A percentile compares a stretch with the other conserved stretches of the same genome.
These are phyloP conservation scores for Stegodyphus mimosarum DNA, from an alignment of 1,140 invertebrate genomes.

Conservation along the genomic window DNA sequence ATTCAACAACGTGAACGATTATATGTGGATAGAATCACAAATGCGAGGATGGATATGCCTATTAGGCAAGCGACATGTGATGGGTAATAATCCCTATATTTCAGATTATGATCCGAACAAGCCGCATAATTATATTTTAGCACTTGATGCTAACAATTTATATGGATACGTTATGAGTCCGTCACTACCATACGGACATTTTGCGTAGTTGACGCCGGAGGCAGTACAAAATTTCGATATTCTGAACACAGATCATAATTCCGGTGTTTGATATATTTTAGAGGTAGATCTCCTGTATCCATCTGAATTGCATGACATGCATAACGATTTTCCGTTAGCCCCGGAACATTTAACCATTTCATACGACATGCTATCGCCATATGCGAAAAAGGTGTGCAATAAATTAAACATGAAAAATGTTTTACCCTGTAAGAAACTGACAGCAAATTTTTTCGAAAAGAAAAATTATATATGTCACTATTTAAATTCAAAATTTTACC, in stretches of 20 bases:
- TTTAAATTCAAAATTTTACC: conserved; percentile 68
- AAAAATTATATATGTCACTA: conserved; percentile 71
- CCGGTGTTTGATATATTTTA: not conserved
- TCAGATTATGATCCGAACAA: not conserved
- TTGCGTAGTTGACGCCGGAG: not conserved
- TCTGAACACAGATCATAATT: not conserved
- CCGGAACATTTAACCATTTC: not conserved
- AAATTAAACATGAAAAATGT: conserved; percentile 18
- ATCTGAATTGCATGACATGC: not conserved
- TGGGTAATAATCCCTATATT: conserved; percentile 1
- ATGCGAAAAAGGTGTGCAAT: not conserved
- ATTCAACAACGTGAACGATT: no score
- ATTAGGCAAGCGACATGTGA: not conserved
- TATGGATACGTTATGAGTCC: not conserved
- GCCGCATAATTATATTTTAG: not conserved
- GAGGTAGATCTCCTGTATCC: conserved; percentile 6
- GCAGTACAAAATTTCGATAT: not conserved
- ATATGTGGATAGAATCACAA: no score
- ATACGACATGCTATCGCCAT: not conserved
- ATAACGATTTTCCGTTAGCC: not conserved
- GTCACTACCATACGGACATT: not conserved
- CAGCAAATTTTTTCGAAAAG: conserved; percentile 32
- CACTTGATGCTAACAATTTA: conserved; percentile 2
- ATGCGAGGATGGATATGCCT: no score
- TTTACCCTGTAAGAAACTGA: conserved; percentile 32